These are phyloP conservation scores for Drosophila niveifrons DNA, from an alignment of 2,888 invertebrate species.

Conservation along the genomic window DNA sequence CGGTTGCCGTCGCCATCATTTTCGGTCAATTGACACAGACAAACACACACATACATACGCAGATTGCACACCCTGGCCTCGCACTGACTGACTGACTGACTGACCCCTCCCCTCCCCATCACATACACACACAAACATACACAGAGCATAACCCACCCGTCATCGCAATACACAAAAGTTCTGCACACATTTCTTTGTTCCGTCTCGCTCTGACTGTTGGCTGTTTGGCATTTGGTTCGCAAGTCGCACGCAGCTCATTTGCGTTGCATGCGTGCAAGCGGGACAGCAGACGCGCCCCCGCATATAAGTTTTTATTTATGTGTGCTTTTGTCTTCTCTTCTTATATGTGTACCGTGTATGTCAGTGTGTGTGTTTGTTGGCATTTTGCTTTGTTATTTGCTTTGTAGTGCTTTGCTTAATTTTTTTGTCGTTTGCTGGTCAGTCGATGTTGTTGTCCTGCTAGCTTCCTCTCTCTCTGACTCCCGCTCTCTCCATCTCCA, in stretches of 20 bases:
- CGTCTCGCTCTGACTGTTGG: constrained; percentile 28
- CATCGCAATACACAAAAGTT: constrained; percentile 25
- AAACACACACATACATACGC: constrained; percentile 38
- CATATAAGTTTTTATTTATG: constrained; percentile 30
- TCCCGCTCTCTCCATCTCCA: neutral
- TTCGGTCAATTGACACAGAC: constrained; percentile 76
- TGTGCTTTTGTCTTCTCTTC: constrained; percentile 37
- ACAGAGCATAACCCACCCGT: constrained; percentile 9
- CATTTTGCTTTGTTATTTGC: constrained; percentile 53
- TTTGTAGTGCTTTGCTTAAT: constrained; percentile 62
- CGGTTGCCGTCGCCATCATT: constrained; percentile 70
- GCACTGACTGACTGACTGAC: constrained; percentile 9
- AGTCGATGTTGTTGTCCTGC: constrained; percentile 36
- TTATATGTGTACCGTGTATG: constrained; percentile 1
- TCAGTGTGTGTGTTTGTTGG: constrained; percentile 36
- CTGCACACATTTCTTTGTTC: constrained; percentile 52
- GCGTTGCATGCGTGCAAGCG: constrained; percentile 26
- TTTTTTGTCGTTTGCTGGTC: constrained; percentile 53
- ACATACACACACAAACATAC: constrained; percentile 10
- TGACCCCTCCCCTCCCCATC: constrained; percentile 15
- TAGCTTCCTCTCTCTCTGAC: neutral
- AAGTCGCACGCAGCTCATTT: constrained; percentile 51
- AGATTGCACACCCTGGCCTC: constrained; percentile 46
- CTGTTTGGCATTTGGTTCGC: neutral
- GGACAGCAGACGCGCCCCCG: constrained; percentile 57